Evolutionary conservation across 2,113 vertebrate species (phyloP), one percentile per base, ranked within the genome.

Genomic region (Strigops habroptila): DNA sequence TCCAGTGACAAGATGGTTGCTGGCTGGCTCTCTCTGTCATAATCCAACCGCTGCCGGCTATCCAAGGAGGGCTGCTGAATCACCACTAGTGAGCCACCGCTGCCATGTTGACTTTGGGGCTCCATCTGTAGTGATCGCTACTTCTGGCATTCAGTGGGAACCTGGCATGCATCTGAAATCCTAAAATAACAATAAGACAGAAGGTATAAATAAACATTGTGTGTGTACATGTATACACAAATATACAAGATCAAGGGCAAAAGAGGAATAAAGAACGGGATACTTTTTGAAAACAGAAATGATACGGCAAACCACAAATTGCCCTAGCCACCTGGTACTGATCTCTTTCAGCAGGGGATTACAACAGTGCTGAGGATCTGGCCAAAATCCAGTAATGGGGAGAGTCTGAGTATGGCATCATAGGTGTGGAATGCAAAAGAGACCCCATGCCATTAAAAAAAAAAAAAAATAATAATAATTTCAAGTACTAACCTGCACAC

Each of bases 131-230:
- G 98, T 93, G 98, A 98, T 98, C 98, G 98, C 97, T 97, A 97
- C 97, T 98, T 98, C 98, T 98, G 98, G 98, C 98, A 98, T 98
- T 99, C 99, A 99, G 97, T 80, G 95, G 97, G 97, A 99, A 98
- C 98, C 98, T 98, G 98, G 98, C 98, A 98, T 98, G 98, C 99
- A 99, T 99, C 98, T 98, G 99, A 99, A 98, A 98, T 98, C 98
- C 99, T 99, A 96, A 62, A 94, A 93, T 6, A n/a, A 67, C 3
- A 33, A 78, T 7, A 74, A 49, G 80, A 86, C 71, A 71, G 74
- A 37, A 82, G 68, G 39, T 52, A 27, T 95, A 91, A 96, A 91
- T 69, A 92, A 96, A 95, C 86, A 35, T 10, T 2, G 69, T 0
- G 1, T 55, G 91, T 60, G 86, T 84, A 89, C 73, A 51, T 43